These are phyloP conservation scores for Gandaritis pyraliata DNA, from an alignment of 2,888 invertebrate genomes.

Conservation along the genomic window DNA sequence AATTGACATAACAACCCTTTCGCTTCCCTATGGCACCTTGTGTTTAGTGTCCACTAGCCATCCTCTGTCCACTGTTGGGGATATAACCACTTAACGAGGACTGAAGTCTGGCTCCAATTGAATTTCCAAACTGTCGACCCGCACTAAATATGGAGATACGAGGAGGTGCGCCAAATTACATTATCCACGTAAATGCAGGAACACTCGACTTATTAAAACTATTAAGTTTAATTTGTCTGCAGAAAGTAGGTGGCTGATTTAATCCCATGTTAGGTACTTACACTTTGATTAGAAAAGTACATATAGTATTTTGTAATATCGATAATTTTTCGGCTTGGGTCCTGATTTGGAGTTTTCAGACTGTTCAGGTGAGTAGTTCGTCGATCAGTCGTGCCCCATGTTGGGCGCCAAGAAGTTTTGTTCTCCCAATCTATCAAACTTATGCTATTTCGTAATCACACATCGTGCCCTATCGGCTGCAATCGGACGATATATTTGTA, in stretches of 20 bases:
- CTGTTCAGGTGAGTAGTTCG: neutral
- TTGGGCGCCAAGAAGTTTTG: constrained; percentile 38
- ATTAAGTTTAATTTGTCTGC: constrained; percentile 21
- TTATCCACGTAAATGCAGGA: constrained; percentile 40
- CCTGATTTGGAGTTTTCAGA: neutral
- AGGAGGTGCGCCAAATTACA: constrained; percentile 41
- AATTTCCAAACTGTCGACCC: constrained; percentile 66
- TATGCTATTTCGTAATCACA: constrained; percentile 41
- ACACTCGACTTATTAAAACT: constrained; percentile 25
- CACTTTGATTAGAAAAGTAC: neutral
- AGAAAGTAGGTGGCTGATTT: constrained; percentile 4
- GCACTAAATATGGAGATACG: constrained; percentile 58
- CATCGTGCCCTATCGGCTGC: constrained; percentile 48
- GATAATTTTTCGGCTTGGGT: neutral
- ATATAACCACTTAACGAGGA: constrained; percentile 82
- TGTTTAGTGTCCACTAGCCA: constrained; percentile 72
- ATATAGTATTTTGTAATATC: neutral
- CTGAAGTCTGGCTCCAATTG: constrained; percentile 78
- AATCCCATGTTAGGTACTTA: constrained; percentile 17
- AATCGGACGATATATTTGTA: constrained; percentile 51
- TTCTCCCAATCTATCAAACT: constrained; percentile 30
- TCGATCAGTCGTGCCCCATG: constrained; percentile 22
- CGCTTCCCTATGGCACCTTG: constrained; percentile 54
- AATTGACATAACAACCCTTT: constrained; percentile 9
- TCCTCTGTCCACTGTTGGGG: constrained; percentile 68